Percentiles rank a stretch among this genome's conserved stretches.
Conservation (phyloP, 2,113 vertebrate genomes). For the Mesitornis unicolor region DNA sequence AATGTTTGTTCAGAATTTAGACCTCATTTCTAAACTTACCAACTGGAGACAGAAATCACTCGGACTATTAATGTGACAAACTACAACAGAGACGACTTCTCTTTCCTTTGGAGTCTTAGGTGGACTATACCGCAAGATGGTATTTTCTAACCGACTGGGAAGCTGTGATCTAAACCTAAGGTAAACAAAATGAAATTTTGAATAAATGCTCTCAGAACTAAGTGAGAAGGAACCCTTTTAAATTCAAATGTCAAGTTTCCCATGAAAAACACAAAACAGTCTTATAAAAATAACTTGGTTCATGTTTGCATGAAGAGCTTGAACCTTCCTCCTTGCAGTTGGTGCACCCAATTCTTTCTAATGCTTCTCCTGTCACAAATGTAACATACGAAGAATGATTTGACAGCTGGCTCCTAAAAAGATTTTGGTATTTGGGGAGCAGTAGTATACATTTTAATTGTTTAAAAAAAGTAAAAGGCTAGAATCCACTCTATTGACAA, state of each 20-base stretch:
- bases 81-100: slow-evolving; percentile 70
- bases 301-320: background rate
- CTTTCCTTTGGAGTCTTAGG: slow-evolving; percentile 74
- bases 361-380: background rate
- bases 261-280: fast-evolving
- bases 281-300: background rate
- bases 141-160: slow-evolving; percentile 23
- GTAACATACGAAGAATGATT: fast-evolving
- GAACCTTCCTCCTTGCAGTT: background rate
- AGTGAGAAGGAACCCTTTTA: background rate
- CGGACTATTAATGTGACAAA: slow-evolving; percentile 84
- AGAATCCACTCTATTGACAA: background rate
- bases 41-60: slow-evolving; percentile 88
- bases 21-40: slow-evolving; percentile 69
- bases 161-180: slow-evolving; percentile 66
- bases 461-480: background rate
- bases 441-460: fast-evolving
- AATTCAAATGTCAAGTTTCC: background rate
- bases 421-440: background rate
- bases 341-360: background rate
- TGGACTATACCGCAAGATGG: slow-evolving; percentile 68
- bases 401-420: background rate
- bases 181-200: background rate
- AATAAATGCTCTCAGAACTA: background rate
- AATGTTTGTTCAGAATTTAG: background rate